Evolutionary conservation across 2,113 vertebrate genomes (phyloP).

Genomic region (Cynoglossus semilaevis): DNA sequence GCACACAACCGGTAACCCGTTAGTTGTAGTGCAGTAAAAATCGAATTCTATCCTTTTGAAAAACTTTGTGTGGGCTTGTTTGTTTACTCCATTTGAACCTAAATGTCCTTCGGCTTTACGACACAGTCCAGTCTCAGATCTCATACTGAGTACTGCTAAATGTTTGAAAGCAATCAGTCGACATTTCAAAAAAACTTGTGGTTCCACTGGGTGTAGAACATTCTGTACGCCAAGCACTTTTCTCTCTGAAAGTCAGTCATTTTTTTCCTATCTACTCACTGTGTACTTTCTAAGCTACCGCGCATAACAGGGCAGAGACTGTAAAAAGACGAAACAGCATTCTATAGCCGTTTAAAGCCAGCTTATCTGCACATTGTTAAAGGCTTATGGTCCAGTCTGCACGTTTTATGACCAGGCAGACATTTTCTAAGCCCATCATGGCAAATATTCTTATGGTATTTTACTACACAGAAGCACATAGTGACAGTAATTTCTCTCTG

Average conservation of each 20-base stretch:
- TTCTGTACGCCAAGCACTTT: background rate
- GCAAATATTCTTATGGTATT: background rate
- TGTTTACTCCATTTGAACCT: too few relatives aligned
- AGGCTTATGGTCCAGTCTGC: background rate
- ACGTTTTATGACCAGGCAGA: conserved; percentile 8
- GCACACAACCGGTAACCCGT: too few relatives aligned
- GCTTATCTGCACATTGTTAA: conserved; percentile 4
- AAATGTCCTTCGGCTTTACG: too few relatives aligned
- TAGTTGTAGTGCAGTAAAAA: too few relatives aligned
- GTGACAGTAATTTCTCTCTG: background rate
- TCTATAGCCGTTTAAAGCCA: conserved; percentile 1
- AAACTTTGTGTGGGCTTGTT: too few relatives aligned
- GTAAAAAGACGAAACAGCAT: background rate
- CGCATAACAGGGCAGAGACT: background rate
- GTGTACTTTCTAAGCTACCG: background rate
- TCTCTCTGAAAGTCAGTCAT: background rate
- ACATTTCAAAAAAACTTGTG: too few relatives aligned
- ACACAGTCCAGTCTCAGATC: too few relatives aligned
- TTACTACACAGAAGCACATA: background rate
- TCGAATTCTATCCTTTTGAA: too few relatives aligned
- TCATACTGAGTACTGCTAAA: too few relatives aligned
- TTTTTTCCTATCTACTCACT: conserved; percentile 12
- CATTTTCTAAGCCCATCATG: conserved; percentile 8
- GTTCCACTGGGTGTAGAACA: background rate
- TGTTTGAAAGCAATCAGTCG: too few relatives aligned